These are phyloP conservation scores for Drosophila kuntzei DNA, from an alignment of 2,888 invertebrate genomes.

Conservation along the genomic window DNA sequence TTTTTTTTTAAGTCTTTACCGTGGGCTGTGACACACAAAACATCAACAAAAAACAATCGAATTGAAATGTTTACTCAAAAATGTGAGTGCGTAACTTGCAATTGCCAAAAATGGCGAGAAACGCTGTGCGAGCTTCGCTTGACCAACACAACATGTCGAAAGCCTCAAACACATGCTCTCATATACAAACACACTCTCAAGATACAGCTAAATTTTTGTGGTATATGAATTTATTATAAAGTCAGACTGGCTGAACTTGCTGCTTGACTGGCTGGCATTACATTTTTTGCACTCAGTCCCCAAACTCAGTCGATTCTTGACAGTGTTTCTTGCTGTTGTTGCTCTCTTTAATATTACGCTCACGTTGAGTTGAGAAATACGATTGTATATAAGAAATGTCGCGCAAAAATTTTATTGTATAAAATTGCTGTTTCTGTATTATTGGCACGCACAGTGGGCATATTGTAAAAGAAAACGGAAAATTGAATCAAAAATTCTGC, in stretches of 20 bases:
- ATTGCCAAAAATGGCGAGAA: slow-evolving; percentile 69
- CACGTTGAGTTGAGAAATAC: slow-evolving; percentile 67
- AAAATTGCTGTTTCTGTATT: slow-evolving; percentile 40
- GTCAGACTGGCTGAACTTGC: slow-evolving; percentile 39
- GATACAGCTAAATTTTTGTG: slow-evolving; percentile 16
- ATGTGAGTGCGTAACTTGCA: slow-evolving; percentile 65
- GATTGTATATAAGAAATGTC: slow-evolving; percentile 52
- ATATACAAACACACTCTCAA: not conserved
- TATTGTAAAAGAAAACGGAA: slow-evolving; percentile 16
- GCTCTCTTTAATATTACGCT: slow-evolving; percentile 69
- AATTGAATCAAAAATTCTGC: not conserved
- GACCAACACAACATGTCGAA: slow-evolving; percentile 29
- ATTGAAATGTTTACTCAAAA: slow-evolving; percentile 32
- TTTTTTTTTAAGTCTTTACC: slow-evolving; percentile 9
- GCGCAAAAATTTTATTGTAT: slow-evolving; percentile 48
- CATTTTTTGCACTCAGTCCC: slow-evolving; percentile 47
- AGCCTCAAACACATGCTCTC: not conserved
- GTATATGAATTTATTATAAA: slow-evolving; percentile 54
- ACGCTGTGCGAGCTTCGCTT: slow-evolving; percentile 46
- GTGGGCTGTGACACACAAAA: slow-evolving; percentile 58
- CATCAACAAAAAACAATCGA: not conserved
- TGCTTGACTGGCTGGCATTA: slow-evolving; percentile 50
- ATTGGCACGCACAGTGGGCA: slow-evolving; percentile 61
- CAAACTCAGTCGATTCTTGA: slow-evolving; percentile 38
- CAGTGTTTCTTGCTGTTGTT: slow-evolving; percentile 24